These are phyloP conservation scores for Pogonophryne albipinna DNA, from an alignment of 2,797 vertebrate species.

Conservation along the genomic window DNA sequence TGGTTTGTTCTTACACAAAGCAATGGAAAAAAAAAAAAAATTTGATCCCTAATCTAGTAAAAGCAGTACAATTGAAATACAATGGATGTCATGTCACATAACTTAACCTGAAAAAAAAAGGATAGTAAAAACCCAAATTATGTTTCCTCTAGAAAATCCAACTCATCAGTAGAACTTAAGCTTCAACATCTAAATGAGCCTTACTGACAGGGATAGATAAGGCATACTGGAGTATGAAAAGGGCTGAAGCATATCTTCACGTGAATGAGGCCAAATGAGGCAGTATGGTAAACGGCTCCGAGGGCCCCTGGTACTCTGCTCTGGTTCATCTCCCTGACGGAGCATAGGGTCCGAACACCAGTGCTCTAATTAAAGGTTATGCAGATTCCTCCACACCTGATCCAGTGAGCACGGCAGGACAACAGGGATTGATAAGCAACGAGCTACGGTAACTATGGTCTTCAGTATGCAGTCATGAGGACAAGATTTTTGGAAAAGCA, in stretches of 20 bases:
- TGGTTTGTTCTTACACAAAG: not conserved
- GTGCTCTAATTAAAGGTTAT: constrained; percentile 81
- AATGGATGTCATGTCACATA: not conserved
- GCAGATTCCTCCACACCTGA: constrained; percentile 71
- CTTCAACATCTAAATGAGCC: constrained; percentile 1
- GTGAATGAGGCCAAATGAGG: constrained; percentile 67
- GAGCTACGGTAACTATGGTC: constrained; percentile 71
- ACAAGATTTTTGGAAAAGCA: constrained; percentile 49
- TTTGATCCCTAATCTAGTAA: not conserved
- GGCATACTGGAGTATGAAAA: constrained; percentile 16
- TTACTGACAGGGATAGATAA: constrained; percentile 5
- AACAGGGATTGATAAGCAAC: constrained; percentile 76
- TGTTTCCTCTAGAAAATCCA: constrained; percentile 5
- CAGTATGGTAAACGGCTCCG: constrained; percentile 48
- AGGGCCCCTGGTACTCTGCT: constrained; percentile 62
- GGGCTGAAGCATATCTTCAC: constrained; percentile 28
- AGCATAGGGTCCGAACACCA: constrained; percentile 47
- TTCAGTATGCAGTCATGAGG: constrained; percentile 57
- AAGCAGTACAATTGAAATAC: not conserved
- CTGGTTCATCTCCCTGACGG: constrained; percentile 54
- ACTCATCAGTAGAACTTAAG: not conserved
- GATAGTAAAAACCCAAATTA: not conserved
- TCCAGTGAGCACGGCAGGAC: constrained; percentile 69
- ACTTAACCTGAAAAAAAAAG: constrained; percentile 6
- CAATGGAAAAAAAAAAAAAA: no score